Conservation (phyloP, 1,140 invertebrate genomes). For the Arion vulgaris region DNA sequence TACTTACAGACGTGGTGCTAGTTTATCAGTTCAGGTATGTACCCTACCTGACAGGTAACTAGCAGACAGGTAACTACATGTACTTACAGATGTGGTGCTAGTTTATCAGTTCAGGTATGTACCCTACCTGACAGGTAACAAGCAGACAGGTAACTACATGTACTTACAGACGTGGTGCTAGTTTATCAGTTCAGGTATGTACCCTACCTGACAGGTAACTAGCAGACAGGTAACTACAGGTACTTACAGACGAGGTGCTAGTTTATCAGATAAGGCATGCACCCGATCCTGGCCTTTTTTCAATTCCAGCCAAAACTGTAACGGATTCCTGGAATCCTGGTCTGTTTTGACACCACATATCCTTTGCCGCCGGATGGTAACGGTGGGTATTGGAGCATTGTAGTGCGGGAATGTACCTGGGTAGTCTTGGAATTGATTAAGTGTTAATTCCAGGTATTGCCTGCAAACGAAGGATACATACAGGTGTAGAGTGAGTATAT, state of each 20-base stretch:
- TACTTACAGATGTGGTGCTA: too few species aligned
- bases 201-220: too few species aligned
- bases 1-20: too few species aligned
- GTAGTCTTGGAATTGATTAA: neutral
- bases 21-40: too few species aligned
- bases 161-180: too few species aligned
- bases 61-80: too few species aligned
- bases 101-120: too few species aligned
- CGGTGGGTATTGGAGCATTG: neutral
- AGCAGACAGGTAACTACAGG: too few species aligned
- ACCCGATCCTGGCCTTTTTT: neutral
- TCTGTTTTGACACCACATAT: neutral
- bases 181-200: too few species aligned
- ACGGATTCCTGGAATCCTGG: neutral
- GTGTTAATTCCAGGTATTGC: slow-evolving; percentile 5
- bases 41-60: too few species aligned
- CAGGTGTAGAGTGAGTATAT: neutral
- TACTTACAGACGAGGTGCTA: neutral
- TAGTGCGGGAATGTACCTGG: slow-evolving; percentile 29
- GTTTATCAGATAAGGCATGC: neutral
- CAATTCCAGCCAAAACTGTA: neutral
- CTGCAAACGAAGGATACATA: neutral
- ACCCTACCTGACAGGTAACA: too few species aligned
- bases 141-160: too few species aligned
- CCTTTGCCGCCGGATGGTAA: neutral